phyloP scores from a whole-genome alignment of 2,888 invertebrate species.

The Cepaea hortensis region DNA sequence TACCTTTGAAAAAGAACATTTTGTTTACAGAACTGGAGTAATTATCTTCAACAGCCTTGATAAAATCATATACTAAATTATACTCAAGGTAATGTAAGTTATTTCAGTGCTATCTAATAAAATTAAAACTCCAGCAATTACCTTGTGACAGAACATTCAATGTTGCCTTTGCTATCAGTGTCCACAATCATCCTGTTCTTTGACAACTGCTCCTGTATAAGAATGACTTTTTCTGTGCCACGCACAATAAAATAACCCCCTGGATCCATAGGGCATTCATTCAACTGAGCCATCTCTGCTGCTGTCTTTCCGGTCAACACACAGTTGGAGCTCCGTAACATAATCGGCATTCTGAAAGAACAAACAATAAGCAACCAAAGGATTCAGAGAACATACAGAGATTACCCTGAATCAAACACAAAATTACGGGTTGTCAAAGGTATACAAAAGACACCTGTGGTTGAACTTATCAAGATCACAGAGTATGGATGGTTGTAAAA shows the following conservation, averaged over 20 bases:
- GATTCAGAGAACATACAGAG: no score
- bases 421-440: no score
- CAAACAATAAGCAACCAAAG: no score
- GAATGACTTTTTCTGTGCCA: constrained; percentile 86
- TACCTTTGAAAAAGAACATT: no score
- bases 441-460: no score
- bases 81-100: background rate
- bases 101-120: background rate
- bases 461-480: no score
- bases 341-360: constrained; percentile 90
- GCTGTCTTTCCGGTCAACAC: constrained; percentile 91
- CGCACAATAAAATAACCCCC: constrained; percentile 99
- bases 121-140: constrained; percentile 53
- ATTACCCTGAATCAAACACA: no score
- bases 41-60: no score
- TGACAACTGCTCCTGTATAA: constrained; percentile 98
- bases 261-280: constrained; percentile 99
- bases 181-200: constrained; percentile 98
- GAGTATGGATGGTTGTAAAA: no score
- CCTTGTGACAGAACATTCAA: constrained; percentile 83
- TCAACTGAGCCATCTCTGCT: constrained; percentile 92
- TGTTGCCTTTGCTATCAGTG: constrained; percentile 87
- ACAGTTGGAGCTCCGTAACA: constrained; percentile 97
- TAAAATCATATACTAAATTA: background rate
- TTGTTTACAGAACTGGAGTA: no score